These are phyloP conservation scores for Osmerus mordax DNA, from an alignment of 2,113 vertebrate genomes.

Conservation along the genomic window DNA sequence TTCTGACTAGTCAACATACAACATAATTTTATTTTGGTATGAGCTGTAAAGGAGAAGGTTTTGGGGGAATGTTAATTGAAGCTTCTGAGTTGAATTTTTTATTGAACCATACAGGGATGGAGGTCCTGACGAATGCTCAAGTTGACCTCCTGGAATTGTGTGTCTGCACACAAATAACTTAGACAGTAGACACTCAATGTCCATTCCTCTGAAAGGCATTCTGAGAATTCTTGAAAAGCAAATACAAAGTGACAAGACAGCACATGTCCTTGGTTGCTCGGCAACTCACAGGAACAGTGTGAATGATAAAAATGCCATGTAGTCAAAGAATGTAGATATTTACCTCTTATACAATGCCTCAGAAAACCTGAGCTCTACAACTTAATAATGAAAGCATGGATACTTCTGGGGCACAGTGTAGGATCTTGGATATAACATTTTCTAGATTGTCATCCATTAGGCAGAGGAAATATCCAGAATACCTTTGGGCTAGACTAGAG, in stretches of 20 bases:
- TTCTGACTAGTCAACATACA: no score
- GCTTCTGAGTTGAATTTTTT: constrained; percentile 23
- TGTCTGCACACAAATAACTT: not conserved
- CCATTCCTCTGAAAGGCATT: constrained; percentile 11
- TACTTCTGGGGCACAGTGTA: not conserved
- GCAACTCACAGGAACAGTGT: constrained; percentile 57
- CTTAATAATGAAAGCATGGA: constrained; percentile 9
- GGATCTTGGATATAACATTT: no score
- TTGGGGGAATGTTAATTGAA: constrained; percentile 58
- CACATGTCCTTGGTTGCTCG: constrained; percentile 75
- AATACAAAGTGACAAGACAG: constrained; percentile 1
- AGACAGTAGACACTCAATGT: constrained; percentile 1
- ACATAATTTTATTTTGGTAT: no score
- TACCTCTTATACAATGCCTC: not conserved
- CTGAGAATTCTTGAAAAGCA: not conserved
- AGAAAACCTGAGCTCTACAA: not conserved
- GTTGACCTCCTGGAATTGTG: constrained; percentile 14
- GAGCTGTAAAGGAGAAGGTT: constrained; percentile 3
- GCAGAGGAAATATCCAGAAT: no score
- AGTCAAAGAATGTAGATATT: constrained; percentile 3
- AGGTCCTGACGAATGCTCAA: constrained; percentile 16
- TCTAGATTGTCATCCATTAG: no score
- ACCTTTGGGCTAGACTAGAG: no score
- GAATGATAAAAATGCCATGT: constrained; percentile 17
- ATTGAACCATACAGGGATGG: not conserved